Evolutionary conservation across 2,113 vertebrate species (phyloP), one percentile per base, ranked within the genome.

Genomic region (Lynx canadensis): DNA sequence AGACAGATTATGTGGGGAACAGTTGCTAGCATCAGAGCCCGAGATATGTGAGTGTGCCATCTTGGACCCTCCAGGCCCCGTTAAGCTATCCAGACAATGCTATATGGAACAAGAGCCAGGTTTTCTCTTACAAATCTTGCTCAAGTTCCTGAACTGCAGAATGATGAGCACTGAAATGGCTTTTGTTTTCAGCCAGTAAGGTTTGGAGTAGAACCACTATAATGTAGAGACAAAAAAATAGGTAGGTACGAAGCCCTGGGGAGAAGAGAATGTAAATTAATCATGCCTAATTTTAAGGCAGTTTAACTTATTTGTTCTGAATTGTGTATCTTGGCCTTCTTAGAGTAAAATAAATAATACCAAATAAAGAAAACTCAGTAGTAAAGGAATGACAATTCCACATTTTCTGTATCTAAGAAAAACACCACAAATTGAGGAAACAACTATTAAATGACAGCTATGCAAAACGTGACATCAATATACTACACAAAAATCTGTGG

Each of bases 331-430:
- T 95, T 87, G 48, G 27, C 23, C 69, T 80, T 69, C 57, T 92
- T 68, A 91, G 14, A 91, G 66, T 93, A 79, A 97, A 94, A 66
- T 93, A 68, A 97, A 92, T 33, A 76, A 80, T n/a, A 76, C 50
- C 45, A 95, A 92, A 84, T 68, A 92, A 97, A 80, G 31, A 29
- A 65, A 94, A 41, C 7, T 29, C 68, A 89, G 25, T 50, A 52
- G 63, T 41, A 66, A 38, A 41, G 29, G 6, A 79, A 16, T 95
- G 66, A 73, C 18, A 92, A 57, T 33, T 93, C 38, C 36, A 7
- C 92, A n/a, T 36, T 86, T 71, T 73, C 5, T 80, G 3, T 66
- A 66, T 90, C 5, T 65, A 71, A 73, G 73, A 78, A 71, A 80
- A 91, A 93, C 25, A 48, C 12, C 45, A 68, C 84, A 86, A 55